Conservation (phyloP, 1,140 invertebrate species). For the Drosophila saltans region DNA sequence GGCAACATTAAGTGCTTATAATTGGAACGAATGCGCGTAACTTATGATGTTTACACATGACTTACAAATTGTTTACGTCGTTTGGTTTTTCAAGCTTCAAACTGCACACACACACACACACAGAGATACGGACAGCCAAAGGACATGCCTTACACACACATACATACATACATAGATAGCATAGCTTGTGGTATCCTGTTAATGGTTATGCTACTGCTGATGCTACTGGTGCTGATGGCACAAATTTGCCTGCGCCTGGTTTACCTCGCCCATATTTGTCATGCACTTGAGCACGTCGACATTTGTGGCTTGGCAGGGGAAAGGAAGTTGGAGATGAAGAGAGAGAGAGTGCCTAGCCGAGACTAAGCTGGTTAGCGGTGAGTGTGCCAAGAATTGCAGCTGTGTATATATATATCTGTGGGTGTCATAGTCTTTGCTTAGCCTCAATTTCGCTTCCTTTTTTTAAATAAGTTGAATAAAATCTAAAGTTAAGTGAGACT, state of each 20-base stretch:
- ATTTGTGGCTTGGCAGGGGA: conserved; percentile 31
- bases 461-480: conserved; percentile 3
- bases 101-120: conserved; percentile 25
- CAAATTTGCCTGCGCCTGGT: conserved; percentile 56
- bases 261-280: conserved; percentile 71
- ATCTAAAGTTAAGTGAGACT: not conserved
- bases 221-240: conserved; percentile 38
- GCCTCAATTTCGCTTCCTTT: not conserved
- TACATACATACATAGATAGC: conserved; percentile 36
- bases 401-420: conserved; percentile 25
- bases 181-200: conserved; percentile 41
- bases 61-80: conserved; percentile 80
- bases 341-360: not conserved
- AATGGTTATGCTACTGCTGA: conserved; percentile 48
- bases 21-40: conserved; percentile 78
- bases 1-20: conserved; percentile 79
- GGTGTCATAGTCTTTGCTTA: conserved; percentile 27
- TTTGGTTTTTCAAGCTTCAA: conserved; percentile 53
- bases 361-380: conserved; percentile 21
- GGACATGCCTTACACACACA: conserved; percentile 13
- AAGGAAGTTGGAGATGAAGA: not conserved
- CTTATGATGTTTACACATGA: conserved; percentile 82
- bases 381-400: conserved; percentile 23
- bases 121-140: not conserved
- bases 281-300: conserved; percentile 72